A percentile compares a stretch with the other conserved stretches of the same genome.
These are phyloP conservation scores for Osmerus eperlanus DNA, from an alignment of 2,113 vertebrate species.

Conservation along the genomic window DNA sequence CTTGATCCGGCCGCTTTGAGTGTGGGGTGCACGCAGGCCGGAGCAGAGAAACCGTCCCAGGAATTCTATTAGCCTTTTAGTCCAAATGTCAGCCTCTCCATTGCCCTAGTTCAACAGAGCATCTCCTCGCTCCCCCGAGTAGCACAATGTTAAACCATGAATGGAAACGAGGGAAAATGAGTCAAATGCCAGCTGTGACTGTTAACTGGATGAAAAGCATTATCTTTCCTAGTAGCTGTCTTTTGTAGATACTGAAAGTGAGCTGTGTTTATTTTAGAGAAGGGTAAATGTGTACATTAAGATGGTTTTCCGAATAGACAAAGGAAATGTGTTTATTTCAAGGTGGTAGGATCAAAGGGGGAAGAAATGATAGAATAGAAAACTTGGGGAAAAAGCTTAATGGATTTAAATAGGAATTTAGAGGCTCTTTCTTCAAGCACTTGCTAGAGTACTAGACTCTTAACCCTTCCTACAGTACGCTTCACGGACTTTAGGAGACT, in stretches of 20 bases:
- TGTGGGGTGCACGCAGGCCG: conserved; percentile 50
- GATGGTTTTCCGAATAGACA: neutral
- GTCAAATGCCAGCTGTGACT: conserved; percentile 53
- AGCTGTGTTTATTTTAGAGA: neutral
- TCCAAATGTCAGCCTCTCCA: conserved; percentile 72
- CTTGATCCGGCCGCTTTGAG: conserved; percentile 52
- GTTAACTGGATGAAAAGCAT: conserved; percentile 29
- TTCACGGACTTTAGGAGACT: too few species aligned
- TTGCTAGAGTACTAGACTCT: too few species aligned
- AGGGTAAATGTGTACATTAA: neutral
- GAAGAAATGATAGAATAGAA: neutral
- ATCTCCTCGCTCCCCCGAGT: conserved; percentile 39
- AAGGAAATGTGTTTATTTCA: neutral
- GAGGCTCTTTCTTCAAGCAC: too few species aligned
- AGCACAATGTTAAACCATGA: conserved; percentile 40
- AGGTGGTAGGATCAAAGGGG: neutral
- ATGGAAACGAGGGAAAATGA: conserved; percentile 50
- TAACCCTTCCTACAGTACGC: too few species aligned
- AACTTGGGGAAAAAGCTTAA: neutral
- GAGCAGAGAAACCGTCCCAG: conserved; percentile 28
- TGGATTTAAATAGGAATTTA: too few species aligned
- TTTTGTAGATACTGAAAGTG: conserved; percentile 9
- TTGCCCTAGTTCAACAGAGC: conserved; percentile 64
- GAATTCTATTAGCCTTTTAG: conserved; percentile 77
- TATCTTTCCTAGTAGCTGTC: neutral